phyloP scores from a whole-genome alignment of 2,888 invertebrate genomes.

The Cataglyphis livida region DNA sequence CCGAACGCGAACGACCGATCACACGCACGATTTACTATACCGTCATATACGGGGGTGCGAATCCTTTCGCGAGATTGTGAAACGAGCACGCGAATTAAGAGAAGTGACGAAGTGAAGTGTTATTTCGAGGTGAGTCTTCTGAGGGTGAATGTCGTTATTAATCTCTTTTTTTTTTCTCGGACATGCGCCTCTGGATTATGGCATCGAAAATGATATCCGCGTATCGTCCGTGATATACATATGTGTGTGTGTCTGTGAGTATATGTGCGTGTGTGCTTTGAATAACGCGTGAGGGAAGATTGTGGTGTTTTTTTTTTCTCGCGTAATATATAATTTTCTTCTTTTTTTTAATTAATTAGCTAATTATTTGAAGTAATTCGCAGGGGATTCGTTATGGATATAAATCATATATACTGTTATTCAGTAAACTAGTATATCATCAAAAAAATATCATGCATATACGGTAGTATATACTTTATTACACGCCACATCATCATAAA shows the following conservation, averaged over 20 bases:
- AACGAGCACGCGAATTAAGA: not conserved
- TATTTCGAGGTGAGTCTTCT: conserved; percentile 46
- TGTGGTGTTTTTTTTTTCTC: not conserved
- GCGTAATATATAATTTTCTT: not conserved
- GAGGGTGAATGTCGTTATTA: conserved; percentile 17
- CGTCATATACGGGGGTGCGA: conserved; percentile 8
- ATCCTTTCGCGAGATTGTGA: conserved; percentile 24
- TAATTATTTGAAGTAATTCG: conserved; percentile 48
- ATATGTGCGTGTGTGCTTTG: conserved; percentile 38
- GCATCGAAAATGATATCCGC: not conserved
- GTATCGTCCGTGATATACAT: conserved; percentile 19
- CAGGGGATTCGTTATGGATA: not conserved
- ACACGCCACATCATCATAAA: conserved; percentile 1
- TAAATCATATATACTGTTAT: not conserved
- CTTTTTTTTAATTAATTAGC: conserved; percentile 53
- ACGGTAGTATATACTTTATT: not conserved
- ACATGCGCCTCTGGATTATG: not conserved
- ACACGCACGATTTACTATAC: conserved; percentile 9
- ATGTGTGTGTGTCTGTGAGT: conserved; percentile 24
- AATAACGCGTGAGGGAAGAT: conserved; percentile 39
- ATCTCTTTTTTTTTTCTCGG: conserved; percentile 11
- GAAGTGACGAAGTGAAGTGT: conserved; percentile 1
- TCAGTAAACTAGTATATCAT: not conserved
- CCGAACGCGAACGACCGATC: conserved; percentile 45
- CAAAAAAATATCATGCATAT: not conserved